A percentile compares a stretch with the other conserved stretches of the same genome.
Conservation (phyloP, 2,888 invertebrate genomes). For the Prenolepis imparis region DNA sequence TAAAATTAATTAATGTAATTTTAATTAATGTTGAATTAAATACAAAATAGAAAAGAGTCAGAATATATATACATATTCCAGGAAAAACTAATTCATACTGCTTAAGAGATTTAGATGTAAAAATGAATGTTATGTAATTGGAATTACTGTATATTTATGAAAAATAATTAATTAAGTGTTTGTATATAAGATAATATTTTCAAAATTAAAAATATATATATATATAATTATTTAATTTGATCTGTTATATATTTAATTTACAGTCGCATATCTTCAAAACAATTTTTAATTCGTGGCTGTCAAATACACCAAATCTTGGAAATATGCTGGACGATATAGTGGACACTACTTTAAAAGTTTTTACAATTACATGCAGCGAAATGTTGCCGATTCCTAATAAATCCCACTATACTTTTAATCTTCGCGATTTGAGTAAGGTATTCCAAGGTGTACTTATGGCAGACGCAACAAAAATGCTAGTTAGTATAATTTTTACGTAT, state of each 20-base stretch:
- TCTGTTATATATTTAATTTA: constrained; percentile 51
- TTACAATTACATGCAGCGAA: constrained; percentile 89
- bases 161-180: neutral
- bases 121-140: neutral
- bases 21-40: neutral
- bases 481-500: constrained; percentile 77
- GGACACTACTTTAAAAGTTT: constrained; percentile 90
- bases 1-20: neutral
- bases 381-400: constrained; percentile 95
- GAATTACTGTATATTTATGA: neutral
- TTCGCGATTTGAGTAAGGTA: constrained; percentile 94
- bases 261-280: constrained; percentile 90
- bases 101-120: neutral
- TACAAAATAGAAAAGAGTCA: neutral
- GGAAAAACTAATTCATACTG: neutral
- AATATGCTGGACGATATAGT: constrained; percentile 87
- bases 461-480: constrained; percentile 89
- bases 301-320: constrained; percentile 77
- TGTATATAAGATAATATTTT: neutral
- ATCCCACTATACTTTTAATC: constrained; percentile 96
- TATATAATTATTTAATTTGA: neutral
- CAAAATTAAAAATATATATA: neutral
- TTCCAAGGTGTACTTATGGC: constrained; percentile 93
- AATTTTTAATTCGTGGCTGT: constrained; percentile 91
- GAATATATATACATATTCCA: neutral